Evolutionary conservation across 2,113 vertebrate genomes (phyloP).

Genomic region (Corythornis madagascariensis): DNA sequence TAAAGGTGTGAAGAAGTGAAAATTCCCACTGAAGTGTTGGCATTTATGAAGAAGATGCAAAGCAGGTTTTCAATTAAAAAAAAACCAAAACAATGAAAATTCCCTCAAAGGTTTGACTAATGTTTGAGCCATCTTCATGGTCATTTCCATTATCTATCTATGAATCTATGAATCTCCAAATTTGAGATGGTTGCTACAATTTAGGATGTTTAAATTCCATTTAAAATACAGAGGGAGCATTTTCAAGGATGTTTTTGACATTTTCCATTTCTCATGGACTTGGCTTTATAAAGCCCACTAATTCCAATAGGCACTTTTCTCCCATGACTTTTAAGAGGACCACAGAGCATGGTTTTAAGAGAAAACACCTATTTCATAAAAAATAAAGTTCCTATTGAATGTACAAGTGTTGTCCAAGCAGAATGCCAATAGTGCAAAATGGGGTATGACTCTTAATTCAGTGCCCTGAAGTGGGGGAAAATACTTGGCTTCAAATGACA

Average conservation of each 20-base stretch:
- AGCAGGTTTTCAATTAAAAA: not conserved
- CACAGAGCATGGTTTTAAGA: not conserved
- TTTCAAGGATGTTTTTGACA: not conserved
- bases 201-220: not conserved
- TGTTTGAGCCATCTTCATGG: not conserved
- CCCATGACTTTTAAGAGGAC: not conserved
- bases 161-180: not conserved
- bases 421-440: not conserved
- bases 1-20: not conserved
- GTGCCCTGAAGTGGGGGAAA: not conserved
- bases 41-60: not conserved
- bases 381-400: not conserved
- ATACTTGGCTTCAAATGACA: not conserved
- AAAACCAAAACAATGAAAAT: not conserved
- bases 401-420: not conserved
- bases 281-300: not conserved
- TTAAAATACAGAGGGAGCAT: not conserved
- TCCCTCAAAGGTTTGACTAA: not conserved
- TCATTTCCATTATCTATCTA: not conserved
- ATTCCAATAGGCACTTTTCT: not conserved
- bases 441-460: not conserved
- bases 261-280: not conserved
- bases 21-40: not conserved
- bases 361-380: not conserved
- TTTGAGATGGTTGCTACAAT: not conserved